A percentile compares a stretch with the other conserved stretches of the same genome.
phyloP scores from a whole-genome alignment of 2,797 vertebrate genomes.

The Oryzias dopingdopingensis region DNA sequence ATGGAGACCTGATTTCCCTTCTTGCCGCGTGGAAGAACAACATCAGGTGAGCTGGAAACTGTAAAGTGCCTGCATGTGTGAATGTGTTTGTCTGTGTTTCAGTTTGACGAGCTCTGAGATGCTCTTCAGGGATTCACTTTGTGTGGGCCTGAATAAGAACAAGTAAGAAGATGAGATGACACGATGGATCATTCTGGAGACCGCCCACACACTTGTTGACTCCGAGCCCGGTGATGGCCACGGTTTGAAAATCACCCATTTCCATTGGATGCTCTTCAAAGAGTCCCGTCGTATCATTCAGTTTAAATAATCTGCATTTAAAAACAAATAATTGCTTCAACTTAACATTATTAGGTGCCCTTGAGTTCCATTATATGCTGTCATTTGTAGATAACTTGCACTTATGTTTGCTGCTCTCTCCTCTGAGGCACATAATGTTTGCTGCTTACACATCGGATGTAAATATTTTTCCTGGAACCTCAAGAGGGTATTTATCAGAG shows the following conservation, averaged over 20 bases:
- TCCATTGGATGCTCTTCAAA: slow-evolving; percentile 2
- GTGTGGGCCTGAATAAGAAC: slow-evolving; percentile 10
- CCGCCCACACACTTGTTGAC: slow-evolving; percentile 8
- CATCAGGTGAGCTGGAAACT: slow-evolving; percentile 40
- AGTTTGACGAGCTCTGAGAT: slow-evolving; percentile 25
- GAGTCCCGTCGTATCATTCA: background rate
- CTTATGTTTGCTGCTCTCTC: slow-evolving; percentile 10
- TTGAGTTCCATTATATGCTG: slow-evolving; percentile 17
- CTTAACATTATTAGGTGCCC: slow-evolving; percentile 4
- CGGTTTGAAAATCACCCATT: slow-evolving; percentile 2
- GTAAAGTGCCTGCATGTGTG: slow-evolving; percentile 51
- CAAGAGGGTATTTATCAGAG: background rate
- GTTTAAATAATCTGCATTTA: slow-evolving; percentile 7
- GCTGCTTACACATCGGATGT: slow-evolving; percentile 7
- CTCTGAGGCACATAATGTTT: slow-evolving; percentile 2
- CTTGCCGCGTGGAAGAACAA: slow-evolving; percentile 17
- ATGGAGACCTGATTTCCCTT: background rate
- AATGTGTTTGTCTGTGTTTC: slow-evolving; percentile 40
- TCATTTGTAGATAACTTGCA: slow-evolving; percentile 23
- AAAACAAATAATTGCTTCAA: slow-evolving; percentile 19
- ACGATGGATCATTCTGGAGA: slow-evolving; percentile 7
- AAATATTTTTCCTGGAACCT: slow-evolving; percentile 1
- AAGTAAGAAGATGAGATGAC: slow-evolving; percentile 22
- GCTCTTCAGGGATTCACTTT: slow-evolving; percentile 23
- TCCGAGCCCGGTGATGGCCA: slow-evolving; percentile 7